These are phyloP conservation scores for Ectropis grisescens DNA, from an alignment of 1,140 invertebrate species.

Conservation along the genomic window DNA sequence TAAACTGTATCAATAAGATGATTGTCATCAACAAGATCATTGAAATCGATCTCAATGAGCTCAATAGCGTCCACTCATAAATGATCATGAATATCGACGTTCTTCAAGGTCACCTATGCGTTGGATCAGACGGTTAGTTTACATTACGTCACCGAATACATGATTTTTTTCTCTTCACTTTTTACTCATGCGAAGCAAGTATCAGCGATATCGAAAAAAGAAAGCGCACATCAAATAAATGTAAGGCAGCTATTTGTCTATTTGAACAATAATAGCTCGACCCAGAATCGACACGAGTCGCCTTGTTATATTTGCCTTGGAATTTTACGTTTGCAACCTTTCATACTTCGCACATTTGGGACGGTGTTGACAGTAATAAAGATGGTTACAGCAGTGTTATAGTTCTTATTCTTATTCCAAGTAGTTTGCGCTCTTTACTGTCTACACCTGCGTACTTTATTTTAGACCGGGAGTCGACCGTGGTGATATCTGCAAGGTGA, in stretches of 20 bases:
- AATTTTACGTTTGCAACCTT: conserved; percentile 7
- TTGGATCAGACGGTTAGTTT: too few species aligned
- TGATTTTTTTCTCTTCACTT: too few species aligned
- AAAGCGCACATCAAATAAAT: background rate
- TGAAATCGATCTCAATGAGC: conserved; percentile 18
- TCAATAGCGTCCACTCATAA: conserved; percentile 22
- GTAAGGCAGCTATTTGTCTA: conserved; percentile 2
- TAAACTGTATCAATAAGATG: too few species aligned
- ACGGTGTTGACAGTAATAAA: conserved; percentile 15
- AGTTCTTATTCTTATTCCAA: conserved; percentile 25
- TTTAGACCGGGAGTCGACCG: conserved; percentile 44
- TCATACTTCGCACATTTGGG: conserved; percentile 13
- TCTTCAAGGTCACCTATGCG: too few species aligned
- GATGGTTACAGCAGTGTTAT: background rate
- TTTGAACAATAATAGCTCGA: conserved; percentile 4
- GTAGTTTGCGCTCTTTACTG: conserved; percentile 21
- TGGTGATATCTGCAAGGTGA: conserved; percentile 47
- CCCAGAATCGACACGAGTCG: conserved; percentile 3
- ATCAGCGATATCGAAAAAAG: too few species aligned
- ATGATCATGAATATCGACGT: too few species aligned
- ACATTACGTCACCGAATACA: too few species aligned
- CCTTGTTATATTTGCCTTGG: conserved; percentile 16
- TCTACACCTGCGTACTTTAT: conserved; percentile 53
- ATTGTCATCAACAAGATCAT: conserved; percentile 11
- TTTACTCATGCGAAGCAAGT: too few species aligned